Evolutionary conservation across 2,888 invertebrate genomes (phyloP).

Genomic region (Drosophila diplacantha): DNA sequence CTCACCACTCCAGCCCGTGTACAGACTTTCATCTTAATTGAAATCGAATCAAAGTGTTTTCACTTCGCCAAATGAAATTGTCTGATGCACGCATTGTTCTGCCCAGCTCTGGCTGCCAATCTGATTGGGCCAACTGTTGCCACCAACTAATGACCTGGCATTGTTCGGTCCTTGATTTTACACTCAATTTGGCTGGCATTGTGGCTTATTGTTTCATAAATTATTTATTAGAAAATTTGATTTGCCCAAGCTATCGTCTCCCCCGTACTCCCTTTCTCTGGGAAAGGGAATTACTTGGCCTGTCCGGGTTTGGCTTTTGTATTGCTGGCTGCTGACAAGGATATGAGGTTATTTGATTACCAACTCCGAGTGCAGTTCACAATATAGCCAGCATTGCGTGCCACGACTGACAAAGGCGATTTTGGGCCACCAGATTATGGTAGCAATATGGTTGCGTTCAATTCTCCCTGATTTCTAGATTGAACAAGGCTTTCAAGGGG

Average conservation of each 20-base stretch:
- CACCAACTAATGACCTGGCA: conserved; percentile 59
- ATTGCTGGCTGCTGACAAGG: neutral
- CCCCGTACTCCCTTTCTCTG: neutral
- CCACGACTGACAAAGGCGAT: conserved; percentile 22
- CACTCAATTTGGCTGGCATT: conserved; percentile 56
- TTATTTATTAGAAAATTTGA: conserved; percentile 55
- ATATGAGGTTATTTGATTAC: conserved; percentile 30
- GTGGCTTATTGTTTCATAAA: conserved; percentile 51
- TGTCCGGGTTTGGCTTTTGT: conserved; percentile 1
- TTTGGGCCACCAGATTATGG: conserved; percentile 29
- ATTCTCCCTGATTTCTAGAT: conserved; percentile 12
- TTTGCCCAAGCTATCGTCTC: conserved; percentile 28
- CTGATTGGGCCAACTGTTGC: conserved; percentile 34
- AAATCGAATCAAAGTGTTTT: conserved; percentile 72
- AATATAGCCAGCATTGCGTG: conserved; percentile 13
- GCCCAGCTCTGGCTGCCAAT: neutral
- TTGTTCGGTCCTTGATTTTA: conserved; percentile 59
- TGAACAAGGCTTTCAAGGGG: conserved; percentile 13
- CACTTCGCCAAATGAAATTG: conserved; percentile 63
- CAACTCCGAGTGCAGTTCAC: conserved; percentile 18
- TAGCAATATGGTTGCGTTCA: conserved; percentile 14
- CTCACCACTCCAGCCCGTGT: conserved; percentile 18
- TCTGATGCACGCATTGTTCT: conserved; percentile 51
- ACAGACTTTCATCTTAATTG: conserved; percentile 67
- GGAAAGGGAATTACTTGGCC: conserved; percentile 5